Conservation (phyloP, 1,140 invertebrate species). For the Trialeurodes vaporariorum region DNA sequence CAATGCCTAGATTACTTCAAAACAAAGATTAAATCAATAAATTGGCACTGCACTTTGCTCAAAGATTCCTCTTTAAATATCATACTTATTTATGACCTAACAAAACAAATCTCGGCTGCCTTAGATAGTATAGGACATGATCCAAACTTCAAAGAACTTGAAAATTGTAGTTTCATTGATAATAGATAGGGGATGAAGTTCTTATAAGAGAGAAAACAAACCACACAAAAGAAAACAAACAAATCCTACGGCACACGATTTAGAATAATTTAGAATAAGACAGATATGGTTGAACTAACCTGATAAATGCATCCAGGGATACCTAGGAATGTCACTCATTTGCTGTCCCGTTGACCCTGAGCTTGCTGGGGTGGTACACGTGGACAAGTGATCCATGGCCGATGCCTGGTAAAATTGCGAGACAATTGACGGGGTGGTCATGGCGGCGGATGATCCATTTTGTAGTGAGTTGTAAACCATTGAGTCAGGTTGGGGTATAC, state of each 20-base stretch:
- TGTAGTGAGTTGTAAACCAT: slow-evolving; percentile 68
- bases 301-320: slow-evolving; percentile 96
- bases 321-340: slow-evolving; percentile 76
- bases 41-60: no score
- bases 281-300: slow-evolving; percentile 48
- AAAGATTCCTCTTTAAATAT: no score
- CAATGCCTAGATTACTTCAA: no score
- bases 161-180: no score
- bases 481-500: slow-evolving; percentile 51
- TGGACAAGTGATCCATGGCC: slow-evolving; percentile 47
- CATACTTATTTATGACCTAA: no score
- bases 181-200: no score
- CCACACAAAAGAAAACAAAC: background rate
- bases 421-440: slow-evolving; percentile 55
- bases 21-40: no score
- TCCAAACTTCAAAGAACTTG: no score
- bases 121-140: no score
- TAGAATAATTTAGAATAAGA: background rate
- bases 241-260: background rate
- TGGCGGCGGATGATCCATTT: slow-evolving; percentile 47
- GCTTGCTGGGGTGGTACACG: slow-evolving; percentile 47
- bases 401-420: slow-evolving; percentile 77
- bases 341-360: slow-evolving; percentile 51
- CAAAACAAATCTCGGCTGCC: no score
- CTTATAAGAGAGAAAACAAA: no score